Percentiles rank a stretch among this genome's conserved stretches.
Conservation (phyloP, 1,140 invertebrate species). For the Mycetomoellerius zeteki region DNA sequence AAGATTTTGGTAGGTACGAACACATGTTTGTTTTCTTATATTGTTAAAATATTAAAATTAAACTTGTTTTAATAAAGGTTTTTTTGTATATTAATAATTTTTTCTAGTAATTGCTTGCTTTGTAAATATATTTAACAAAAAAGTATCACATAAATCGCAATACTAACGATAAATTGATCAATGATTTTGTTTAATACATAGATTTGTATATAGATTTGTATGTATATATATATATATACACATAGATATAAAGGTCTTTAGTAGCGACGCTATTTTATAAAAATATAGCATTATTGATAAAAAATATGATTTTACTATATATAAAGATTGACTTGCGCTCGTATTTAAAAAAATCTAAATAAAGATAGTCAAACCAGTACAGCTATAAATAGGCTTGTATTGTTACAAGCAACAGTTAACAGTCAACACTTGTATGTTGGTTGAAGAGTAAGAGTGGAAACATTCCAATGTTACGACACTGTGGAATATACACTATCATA, state of each 20-base stretch:
- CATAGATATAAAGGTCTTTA: not conserved
- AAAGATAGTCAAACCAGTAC: conserved; percentile 36
- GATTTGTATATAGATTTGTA: conserved; percentile 4
- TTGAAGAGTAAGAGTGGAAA: conserved; percentile 5
- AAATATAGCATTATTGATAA: not conserved
- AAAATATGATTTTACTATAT: conserved; percentile 1
- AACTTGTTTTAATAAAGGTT: conserved; percentile 2
- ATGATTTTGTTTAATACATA: conserved; percentile 2
- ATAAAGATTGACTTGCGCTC: conserved; percentile 8
- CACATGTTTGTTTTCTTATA: conserved; percentile 33
- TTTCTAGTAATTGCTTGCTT: conserved; percentile 26
- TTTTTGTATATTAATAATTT: conserved; percentile 14
- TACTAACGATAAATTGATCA: conserved; percentile 1
- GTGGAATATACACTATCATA: not conserved
- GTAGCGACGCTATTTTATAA: conserved; percentile 12
- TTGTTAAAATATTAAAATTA: conserved; percentile 27
- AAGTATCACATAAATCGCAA: not conserved
- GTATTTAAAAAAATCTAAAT: conserved; percentile 19
- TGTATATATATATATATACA: no score
- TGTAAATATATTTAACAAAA: conserved; percentile 33
- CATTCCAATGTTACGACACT: not conserved
- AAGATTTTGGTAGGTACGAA: conserved; percentile 88
- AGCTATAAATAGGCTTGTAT: conserved; percentile 18
- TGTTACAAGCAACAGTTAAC: conserved; percentile 11
- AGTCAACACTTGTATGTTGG: not conserved